Base-by-base conservation (phyloP, 1,140 invertebrate genomes). In the Lordiphosa mommai region DNA sequence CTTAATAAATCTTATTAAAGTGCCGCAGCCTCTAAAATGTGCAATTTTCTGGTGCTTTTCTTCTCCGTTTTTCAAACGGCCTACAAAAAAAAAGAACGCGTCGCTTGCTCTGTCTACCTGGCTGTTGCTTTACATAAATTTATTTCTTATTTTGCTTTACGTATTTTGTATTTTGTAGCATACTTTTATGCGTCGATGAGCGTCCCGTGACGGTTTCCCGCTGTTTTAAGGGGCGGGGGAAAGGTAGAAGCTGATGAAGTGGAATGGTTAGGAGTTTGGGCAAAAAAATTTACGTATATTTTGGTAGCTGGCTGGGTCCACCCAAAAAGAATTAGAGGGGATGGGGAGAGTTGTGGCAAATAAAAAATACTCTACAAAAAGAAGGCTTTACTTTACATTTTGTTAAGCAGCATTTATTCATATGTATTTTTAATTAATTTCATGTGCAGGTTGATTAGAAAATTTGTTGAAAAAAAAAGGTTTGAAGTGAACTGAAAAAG, bases 1-100 rank as follows among this genome's bases (percentile, higher is more conserved):
- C 76, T 82, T 82, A 76, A 82, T 82, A 82, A 82, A 82, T 82
- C 76, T 72, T 82, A 74, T 82, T 82, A 76, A 82, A 82, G 76
- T 82, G 68, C 58, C 76, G 57, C 55, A 47, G 66, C 51, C 67
- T 71, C 61, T 68, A 72, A 82, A 82, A 73, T 72, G 71, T 68
- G 61, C 56, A 63, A 48, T 48, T 38, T 47, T 30, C 43, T 43
- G 48, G 33, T 40, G 56, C 47, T 32, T 48, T 46, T 48, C 17
- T 16, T 38, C 37, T 12, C 6, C 20, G 32, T 55, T 58, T 67
- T 55, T 44, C 44, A 43, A 51, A 47, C 44, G 20, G 57, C 52
- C 57, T 53, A 50, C 51, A 43, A 37, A 27, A 20, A 17, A 1
- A 20, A 27, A 27, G n/a, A 27, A 4, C 23, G 16, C 33, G 43